Base-by-base conservation (phyloP, 2,797 vertebrate genomes). In the Falco cherrug region DNA sequence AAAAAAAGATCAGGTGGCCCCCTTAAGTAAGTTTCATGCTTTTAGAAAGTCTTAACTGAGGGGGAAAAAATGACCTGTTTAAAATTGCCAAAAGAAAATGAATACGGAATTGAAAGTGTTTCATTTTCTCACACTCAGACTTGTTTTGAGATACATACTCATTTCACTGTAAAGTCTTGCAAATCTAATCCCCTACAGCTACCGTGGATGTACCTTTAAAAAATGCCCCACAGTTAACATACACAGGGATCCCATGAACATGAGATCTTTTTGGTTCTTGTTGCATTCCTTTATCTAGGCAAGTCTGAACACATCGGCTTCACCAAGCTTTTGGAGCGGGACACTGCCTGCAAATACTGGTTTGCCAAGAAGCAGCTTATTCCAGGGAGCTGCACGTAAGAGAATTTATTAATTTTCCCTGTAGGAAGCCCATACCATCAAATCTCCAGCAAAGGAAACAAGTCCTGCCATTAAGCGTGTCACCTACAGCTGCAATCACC, bases 181-280 rank as follows among this genome's bases (percentile, higher is more conserved):
- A 95, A 77, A 92, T 89, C 76, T 71, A 79, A 41, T 60, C 67
- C 37, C 70, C 78, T 93, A 74, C 73, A 96, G 77, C 61, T 79
- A 59, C 68, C 76, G 81, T 56, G 85, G 90, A 73, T 64, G 53
- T 33, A 74, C 65, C 78, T 91, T 71, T 75, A 79, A 65, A 67
- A 79, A 69, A 59, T 5, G 28, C 25, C 80, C 82, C 95, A 68
- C 73, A 53, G 71, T 83, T 93, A 84, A 93, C 92, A 93, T 19
- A 67, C 0, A 0, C 20, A 61, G 54, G 90, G 93, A 74, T 90
- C 83, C 75, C 84, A 82, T 41, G 13, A 83, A 80, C 13, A 26
- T 11, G 33, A 56, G 79, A 91, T 77, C 93, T 95, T 92, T 95
- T 94, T 95, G 95, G 95, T 95, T 96, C 91, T 87, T 50, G 21